Conservation (phyloP, 2,113 vertebrate genomes). For the Axis porcinus region DNA sequence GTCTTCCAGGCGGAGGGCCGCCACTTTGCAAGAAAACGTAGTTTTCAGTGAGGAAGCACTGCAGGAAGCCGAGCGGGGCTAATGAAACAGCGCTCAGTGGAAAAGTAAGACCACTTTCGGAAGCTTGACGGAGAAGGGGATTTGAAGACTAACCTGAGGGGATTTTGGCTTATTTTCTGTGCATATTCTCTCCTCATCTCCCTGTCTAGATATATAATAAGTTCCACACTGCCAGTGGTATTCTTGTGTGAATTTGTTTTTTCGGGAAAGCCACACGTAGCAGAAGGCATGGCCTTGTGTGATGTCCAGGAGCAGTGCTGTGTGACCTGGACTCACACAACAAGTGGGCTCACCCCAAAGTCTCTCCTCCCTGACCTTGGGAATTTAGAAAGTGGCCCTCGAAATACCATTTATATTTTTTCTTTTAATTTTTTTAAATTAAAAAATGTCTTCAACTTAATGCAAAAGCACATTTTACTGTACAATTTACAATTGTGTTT, state of each 20-base stretch:
- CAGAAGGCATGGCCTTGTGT: background rate
- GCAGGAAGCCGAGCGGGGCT: background rate
- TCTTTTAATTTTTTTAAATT: conserved; percentile 54
- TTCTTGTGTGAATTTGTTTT: background rate
- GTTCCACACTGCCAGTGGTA: background rate
- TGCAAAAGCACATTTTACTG: conserved; percentile 78
- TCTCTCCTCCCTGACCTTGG: conserved; percentile 58
- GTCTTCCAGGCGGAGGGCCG: background rate
- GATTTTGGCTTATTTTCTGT: background rate
- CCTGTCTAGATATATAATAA: background rate
- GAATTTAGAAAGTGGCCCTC: conserved; percentile 81
- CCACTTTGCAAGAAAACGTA: background rate
- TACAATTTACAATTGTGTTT: conserved; percentile 83
- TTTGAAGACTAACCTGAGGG: background rate
- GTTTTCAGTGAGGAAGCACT: background rate
- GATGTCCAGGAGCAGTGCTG: background rate
- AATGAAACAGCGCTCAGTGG: background rate
- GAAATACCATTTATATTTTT: conserved; percentile 70
- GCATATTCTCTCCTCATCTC: background rate
- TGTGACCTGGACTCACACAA: background rate
- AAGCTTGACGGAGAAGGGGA: background rate
- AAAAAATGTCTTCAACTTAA: conserved; percentile 80
- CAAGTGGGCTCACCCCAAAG: background rate
- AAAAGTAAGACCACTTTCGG: background rate
- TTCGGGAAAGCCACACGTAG: background rate